Percentiles rank a stretch among this genome's conserved stretches.
These are phyloP conservation scores for Adelognathus sp. DNA, from an alignment of 2,888 invertebrate genomes.

Conservation along the genomic window DNA sequence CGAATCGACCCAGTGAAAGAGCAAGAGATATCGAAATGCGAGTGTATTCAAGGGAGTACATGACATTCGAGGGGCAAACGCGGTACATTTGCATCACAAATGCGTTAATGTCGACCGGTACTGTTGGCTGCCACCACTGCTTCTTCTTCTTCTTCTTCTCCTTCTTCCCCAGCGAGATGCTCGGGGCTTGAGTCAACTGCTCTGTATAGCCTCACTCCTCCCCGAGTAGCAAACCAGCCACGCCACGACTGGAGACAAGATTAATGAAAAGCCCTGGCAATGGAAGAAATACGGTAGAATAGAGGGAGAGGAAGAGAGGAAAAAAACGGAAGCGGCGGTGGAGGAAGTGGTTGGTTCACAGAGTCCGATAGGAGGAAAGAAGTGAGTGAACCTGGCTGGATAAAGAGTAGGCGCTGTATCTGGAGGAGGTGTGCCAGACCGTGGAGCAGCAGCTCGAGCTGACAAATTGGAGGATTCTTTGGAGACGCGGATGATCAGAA, in stretches of 20 bases:
- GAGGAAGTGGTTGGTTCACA: slow-evolving; percentile 28
- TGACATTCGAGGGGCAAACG: slow-evolving; percentile 25
- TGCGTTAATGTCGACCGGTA: slow-evolving; percentile 66
- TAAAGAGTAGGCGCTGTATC: background rate
- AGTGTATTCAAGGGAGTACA: slow-evolving; percentile 10
- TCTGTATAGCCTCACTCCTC: slow-evolving; percentile 7
- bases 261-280: slow-evolving; percentile 69
- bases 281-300: slow-evolving; percentile 58
- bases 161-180: slow-evolving; percentile 11
- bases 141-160: slow-evolving; percentile 22
- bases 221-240: slow-evolving; percentile 35
- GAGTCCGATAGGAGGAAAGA: slow-evolving; percentile 4
- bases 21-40: slow-evolving; percentile 6
- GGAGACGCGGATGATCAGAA: background rate
- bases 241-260: slow-evolving; percentile 61
- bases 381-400: background rate
- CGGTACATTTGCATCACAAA: slow-evolving; percentile 70
- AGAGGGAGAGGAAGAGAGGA: slow-evolving; percentile 43
- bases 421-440: background rate
- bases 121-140: no score
- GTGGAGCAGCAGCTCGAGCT: background rate
- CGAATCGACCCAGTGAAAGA: slow-evolving; percentile 1
- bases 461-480: background rate
- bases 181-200: slow-evolving; percentile 19
- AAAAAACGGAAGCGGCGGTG: slow-evolving; percentile 18